Conservation (phyloP, 2,113 vertebrate species). For the Labeo catla region DNA sequence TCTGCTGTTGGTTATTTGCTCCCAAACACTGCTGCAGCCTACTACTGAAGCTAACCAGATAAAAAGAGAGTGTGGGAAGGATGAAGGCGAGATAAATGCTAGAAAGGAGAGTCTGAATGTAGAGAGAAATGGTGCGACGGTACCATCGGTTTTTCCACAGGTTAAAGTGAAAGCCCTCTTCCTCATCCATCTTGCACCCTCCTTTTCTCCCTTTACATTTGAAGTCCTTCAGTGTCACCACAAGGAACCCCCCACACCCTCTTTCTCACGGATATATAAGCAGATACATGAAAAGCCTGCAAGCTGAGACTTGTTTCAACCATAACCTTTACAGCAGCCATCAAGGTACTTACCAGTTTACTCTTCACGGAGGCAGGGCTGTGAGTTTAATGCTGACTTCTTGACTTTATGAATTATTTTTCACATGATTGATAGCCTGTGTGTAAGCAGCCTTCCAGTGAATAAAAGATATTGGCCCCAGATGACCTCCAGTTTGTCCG, state of each 20-base stretch:
- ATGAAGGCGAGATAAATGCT: slow-evolving; percentile 41
- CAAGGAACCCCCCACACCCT: not conserved
- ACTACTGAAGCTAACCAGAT: slow-evolving; percentile 56
- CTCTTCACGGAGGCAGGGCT: slow-evolving; percentile 30
- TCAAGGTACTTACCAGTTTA: slow-evolving; percentile 63
- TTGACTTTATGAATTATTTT: slow-evolving; percentile 7
- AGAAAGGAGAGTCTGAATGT: slow-evolving; percentile 7
- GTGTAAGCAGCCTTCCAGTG: not conserved
- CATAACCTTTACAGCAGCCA: slow-evolving; percentile 57
- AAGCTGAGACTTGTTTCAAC: slow-evolving; percentile 56
- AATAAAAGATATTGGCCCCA: slow-evolving; percentile 26
- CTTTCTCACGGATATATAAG: not conserved
- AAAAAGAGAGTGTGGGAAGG: slow-evolving; percentile 1
- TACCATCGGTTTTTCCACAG: slow-evolving; percentile 46
- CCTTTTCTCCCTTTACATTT: slow-evolving; percentile 39
- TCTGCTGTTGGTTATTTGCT: not conserved
- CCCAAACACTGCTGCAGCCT: slow-evolving; percentile 22
- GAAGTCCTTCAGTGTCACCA: slow-evolving; percentile 24
- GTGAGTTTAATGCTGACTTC: slow-evolving; percentile 7
- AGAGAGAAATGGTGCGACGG: slow-evolving; percentile 42
- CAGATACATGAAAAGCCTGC: slow-evolving; percentile 52
- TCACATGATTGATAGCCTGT: not conserved
- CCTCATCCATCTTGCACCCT: slow-evolving; percentile 43
- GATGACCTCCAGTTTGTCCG: slow-evolving; percentile 33
- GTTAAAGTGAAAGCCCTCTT: slow-evolving; percentile 42